These are phyloP conservation scores for Dolichallabes microphthalmus DNA, from an alignment of 2,113 vertebrate species.

Conservation along the genomic window DNA sequence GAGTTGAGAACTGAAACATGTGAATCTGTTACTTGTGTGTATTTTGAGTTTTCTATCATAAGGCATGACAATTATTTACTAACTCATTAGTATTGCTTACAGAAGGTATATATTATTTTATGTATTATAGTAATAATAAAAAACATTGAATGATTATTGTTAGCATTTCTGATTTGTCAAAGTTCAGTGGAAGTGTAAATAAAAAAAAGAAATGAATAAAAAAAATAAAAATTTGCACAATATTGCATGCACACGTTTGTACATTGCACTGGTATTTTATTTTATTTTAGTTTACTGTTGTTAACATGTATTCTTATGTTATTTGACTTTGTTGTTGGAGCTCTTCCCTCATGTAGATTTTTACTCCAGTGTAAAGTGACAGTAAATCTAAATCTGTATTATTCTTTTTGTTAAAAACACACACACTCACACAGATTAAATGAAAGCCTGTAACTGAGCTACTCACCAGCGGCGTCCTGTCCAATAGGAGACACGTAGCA, in stretches of 20 bases:
- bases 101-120: background rate
- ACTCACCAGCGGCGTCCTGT: constrained; percentile 63
- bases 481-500: constrained; percentile 52
- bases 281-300: background rate
- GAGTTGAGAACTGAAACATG: background rate
- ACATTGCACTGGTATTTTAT: background rate
- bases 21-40: background rate
- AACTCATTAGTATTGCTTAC: background rate
- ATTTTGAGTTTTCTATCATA: background rate
- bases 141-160: too few species aligned
- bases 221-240: too few species aligned
- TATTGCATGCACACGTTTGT: background rate
- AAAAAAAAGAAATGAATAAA: too few species aligned
- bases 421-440: too few species aligned
- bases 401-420: background rate
- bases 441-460: background rate
- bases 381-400: background rate
- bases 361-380: background rate
- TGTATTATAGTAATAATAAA: background rate
- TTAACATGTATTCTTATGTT: background rate
- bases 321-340: background rate
- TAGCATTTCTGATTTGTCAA: background rate
- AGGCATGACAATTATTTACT: background rate
- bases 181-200: too few species aligned
- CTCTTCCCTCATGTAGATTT: background rate